Evolutionary conservation across 2,888 invertebrate species (phyloP), one percentile per base, ranked within the genome.

Genomic region (Acanthosepion pharaonis): DNA sequence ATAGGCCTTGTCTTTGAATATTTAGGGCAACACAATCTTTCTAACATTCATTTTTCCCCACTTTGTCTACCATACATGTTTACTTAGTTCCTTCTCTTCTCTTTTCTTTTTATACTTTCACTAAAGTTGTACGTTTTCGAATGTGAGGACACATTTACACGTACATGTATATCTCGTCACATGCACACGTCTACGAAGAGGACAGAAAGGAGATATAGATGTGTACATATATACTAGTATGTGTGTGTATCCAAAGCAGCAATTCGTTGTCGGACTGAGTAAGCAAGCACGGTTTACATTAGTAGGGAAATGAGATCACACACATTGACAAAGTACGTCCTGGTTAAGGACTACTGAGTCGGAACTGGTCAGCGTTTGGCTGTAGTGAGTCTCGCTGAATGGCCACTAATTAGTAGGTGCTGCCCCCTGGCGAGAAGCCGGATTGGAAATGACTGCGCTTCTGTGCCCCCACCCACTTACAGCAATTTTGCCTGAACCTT

Each of bases 321-420:
- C 11, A 33, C n/a, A 78, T n/a, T 78, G n/a, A n/a, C 78, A n/a
- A n/a, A 78, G 78, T n/a, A 33, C 15, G 59, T 59, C 5, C 78
- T 78, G 78, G 78, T 78, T 33, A 78, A 78, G 78, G n/a, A n/a
- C 78, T 78, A 78, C n/a, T 78, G 78, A 78, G 33, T 78, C 78
- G n/a, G n/a, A 78, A 78, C n/a, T n/a, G n/a, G 15, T n/a, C n/a
- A 78, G 15, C 78, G 78, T n/a, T n/a, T 78, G n/a, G 78, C n/a
- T 78, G 78, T 78, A 78, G n/a, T 15, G 15, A 23, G n/a, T 78
- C 15, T 78, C 78, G 78, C 11, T 78, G 78, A 78, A 78, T 78
- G 78, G 78, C 8, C 78, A 33, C 78, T 78, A 78, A 78, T 78
- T 78, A 78, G 78, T 4, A 78, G 78, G 78, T 78, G 78, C 78